These are phyloP conservation scores for Macrophya annulata DNA, from an alignment of 2,888 invertebrate species.

Conservation along the genomic window DNA sequence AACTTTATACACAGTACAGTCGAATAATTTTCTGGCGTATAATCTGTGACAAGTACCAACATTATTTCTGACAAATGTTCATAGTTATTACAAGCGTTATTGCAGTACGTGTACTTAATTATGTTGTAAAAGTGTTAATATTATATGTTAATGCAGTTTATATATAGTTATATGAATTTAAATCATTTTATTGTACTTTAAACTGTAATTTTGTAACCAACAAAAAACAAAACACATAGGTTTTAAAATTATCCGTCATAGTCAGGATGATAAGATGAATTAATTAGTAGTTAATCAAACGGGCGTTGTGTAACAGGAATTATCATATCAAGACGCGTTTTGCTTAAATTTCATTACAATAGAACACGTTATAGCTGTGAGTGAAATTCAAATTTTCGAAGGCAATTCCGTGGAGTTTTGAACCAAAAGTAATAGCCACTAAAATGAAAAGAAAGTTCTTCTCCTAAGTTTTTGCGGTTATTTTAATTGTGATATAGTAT, in stretches of 20 bases:
- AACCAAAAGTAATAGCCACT: not conserved
- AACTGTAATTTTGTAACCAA: constrained; percentile 4
- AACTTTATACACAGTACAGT: not conserved
- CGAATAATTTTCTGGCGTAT: not conserved
- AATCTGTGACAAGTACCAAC: not conserved
- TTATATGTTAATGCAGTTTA: not conserved
- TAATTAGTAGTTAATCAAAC: constrained; percentile 31
- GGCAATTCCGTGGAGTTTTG: not conserved
- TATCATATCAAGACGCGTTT: constrained; percentile 50
- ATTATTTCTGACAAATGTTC: not conserved
- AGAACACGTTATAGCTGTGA: not conserved
- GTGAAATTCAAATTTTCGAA: constrained; percentile 36
- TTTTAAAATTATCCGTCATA: constrained; percentile 20
- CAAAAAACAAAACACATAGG: constrained; percentile 3
- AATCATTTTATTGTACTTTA: constrained; percentile 4
- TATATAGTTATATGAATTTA: not conserved
- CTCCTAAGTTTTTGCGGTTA: not conserved
- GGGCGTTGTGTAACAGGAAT: constrained; percentile 33
- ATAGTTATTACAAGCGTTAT: not conserved
- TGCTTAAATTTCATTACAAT: constrained; percentile 18
- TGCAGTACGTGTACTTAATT: not conserved
- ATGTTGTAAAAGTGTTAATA: not conserved
- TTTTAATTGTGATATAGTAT: not conserved
- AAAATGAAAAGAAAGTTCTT: not conserved
- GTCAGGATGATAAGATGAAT: constrained; percentile 5